Evolutionary conservation across 2,797 vertebrate species (phyloP), one percentile per base, ranked within the genome.

Genomic region (Varecia variegata): DNA sequence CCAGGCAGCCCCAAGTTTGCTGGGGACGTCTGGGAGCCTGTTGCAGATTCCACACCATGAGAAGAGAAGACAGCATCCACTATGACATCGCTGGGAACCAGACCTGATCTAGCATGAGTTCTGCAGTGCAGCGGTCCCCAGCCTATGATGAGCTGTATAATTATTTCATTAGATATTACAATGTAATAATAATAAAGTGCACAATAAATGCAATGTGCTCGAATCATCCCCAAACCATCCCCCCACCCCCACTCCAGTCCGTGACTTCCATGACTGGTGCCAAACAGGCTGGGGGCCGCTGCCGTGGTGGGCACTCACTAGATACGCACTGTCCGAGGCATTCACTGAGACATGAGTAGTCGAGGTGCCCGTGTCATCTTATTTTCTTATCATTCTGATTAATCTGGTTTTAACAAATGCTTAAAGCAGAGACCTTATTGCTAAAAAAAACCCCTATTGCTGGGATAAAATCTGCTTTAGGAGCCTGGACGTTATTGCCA

Each of bases 391-490:
- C 77, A 18, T 43, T 70, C 81, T 25, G 87, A 88, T 68, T 47
- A 82, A 82, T 80, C 73, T 73, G 70, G 73, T 74, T 86, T 85
- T 65, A 95, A 93, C 85, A 56, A 88, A 85, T 15, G 85, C 71
- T 71, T 45, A 32, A 68, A 74, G 62, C 50, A 20, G 84, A 92
- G 93, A 92, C 27, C 54, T 47, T 62, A 73, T 84, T 50, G 71
- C 68, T 15, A 32, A 80, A 76, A 86, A 86, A 95, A 95, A 47
- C 38, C 30, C 35, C 74, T 25, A 14, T 40, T 38, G 65, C 90
- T 68, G 35, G 56, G 94, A 27, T 71, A 83, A 77, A 95, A 84
- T 86, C 45, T 74, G 43, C 79, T 92, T 71, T 27, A 77, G 50
- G 65, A 83, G 45, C 70, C 21, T 40, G 91, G 35, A 71, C 71